phyloP scores from a whole-genome alignment of 2,888 invertebrate species.

The Xestia ashworthii region DNA sequence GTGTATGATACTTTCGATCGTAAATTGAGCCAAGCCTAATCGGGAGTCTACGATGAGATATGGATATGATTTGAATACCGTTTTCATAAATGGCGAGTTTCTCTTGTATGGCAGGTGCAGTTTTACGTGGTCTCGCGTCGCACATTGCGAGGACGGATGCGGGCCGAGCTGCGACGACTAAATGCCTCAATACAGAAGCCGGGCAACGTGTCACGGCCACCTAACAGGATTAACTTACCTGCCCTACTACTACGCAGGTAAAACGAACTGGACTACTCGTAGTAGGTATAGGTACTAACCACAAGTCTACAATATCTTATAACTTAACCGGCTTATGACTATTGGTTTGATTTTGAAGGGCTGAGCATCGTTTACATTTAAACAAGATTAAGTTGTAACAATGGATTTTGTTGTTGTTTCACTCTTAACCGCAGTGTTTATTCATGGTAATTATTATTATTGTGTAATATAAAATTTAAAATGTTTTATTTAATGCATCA shows the following conservation, averaged over 20 bases:
- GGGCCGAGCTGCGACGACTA: constrained; percentile 78
- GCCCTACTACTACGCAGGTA: constrained; percentile 88
- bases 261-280: constrained; percentile 79
- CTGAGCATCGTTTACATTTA: constrained; percentile 64
- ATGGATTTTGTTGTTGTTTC: constrained; percentile 17
- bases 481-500: too few species aligned
- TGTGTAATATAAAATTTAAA: neutral
- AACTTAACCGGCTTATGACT: constrained; percentile 83
- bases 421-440: neutral
- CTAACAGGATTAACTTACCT: constrained; percentile 90
- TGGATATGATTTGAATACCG: constrained; percentile 82
- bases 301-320: constrained; percentile 68
- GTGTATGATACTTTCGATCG: constrained; percentile 81
- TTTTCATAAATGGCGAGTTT: constrained; percentile 90
- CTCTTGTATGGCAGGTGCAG: constrained; percentile 88
- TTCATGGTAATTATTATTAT: constrained; percentile 1
- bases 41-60: constrained; percentile 71
- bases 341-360: constrained; percentile 76
- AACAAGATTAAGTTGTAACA: constrained; percentile 54
- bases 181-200: constrained; percentile 86
- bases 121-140: constrained; percentile 84
- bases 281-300: constrained; percentile 71
- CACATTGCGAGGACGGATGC: constrained; percentile 86
- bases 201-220: constrained; percentile 89
- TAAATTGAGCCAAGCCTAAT: constrained; percentile 74